Evolutionary conservation across 2,113 vertebrate genomes (phyloP).

Genomic region (Erinaceus europaeus): DNA sequence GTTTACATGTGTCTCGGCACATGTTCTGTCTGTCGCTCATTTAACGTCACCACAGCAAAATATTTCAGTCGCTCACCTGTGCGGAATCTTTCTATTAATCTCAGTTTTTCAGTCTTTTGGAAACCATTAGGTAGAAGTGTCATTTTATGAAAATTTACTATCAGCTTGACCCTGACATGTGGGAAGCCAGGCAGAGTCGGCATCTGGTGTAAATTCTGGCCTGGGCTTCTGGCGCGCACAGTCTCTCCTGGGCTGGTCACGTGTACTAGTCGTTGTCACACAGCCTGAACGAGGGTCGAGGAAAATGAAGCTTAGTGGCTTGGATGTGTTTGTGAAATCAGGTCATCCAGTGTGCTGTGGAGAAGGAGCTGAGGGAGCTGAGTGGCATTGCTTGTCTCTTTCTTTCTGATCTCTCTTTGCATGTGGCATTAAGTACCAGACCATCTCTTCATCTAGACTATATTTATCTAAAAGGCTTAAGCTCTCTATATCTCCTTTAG

Average conservation of each 20-base stretch:
- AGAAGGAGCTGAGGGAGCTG: constrained; percentile 47
- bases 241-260: background rate
- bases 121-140: constrained; percentile 12
- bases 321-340: constrained; percentile 25
- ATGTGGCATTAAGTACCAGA: constrained; percentile 7
- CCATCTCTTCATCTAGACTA: background rate
- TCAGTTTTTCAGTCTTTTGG: constrained; percentile 24
- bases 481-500: constrained; percentile 20
- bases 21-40: constrained; percentile 17
- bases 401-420: background rate
- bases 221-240: background rate
- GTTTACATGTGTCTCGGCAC: constrained; percentile 22
- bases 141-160: constrained; percentile 57
- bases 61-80: background rate
- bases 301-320: constrained; percentile 5
- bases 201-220: constrained; percentile 26
- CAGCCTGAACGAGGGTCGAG: background rate
- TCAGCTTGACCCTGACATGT: constrained; percentile 32
- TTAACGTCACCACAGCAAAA: background rate
- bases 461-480: constrained; percentile 53
- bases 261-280: background rate
- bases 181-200: constrained; percentile 16
- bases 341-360: background rate
- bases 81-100: constrained; percentile 44
- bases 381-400: background rate